Conservation (phyloP, 2,113 vertebrate species). For the Epinephelus moara region DNA sequence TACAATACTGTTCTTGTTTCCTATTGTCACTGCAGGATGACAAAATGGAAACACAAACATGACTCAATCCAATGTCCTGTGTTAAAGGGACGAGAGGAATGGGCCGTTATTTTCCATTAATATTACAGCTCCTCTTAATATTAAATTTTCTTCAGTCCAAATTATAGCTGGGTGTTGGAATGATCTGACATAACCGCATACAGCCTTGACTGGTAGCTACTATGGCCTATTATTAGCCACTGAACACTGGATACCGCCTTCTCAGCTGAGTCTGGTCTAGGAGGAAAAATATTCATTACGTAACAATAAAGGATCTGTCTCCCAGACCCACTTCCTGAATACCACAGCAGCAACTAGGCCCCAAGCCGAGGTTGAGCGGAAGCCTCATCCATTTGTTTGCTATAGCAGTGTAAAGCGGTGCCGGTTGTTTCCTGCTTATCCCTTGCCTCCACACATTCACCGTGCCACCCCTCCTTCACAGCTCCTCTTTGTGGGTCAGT, state of each 20-base stretch:
- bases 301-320: slow-evolving; percentile 82
- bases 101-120: slow-evolving; percentile 1
- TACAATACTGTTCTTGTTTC: background rate
- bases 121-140: background rate
- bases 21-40: background rate
- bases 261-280: slow-evolving; percentile 70
- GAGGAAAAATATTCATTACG: slow-evolving; percentile 78
- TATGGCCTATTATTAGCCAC: slow-evolving; percentile 78
- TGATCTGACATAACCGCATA: slow-evolving; percentile 45
- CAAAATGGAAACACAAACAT: background rate
- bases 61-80: background rate
- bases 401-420: slow-evolving; percentile 45
- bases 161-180: slow-evolving; percentile 21
- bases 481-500: slow-evolving; percentile 76
- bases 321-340: slow-evolving; percentile 79
- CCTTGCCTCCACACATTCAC: slow-evolving; percentile 65
- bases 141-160: background rate
- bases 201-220: slow-evolving; percentile 54
- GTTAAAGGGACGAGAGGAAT: slow-evolving; percentile 3
- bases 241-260: slow-evolving; percentile 70
- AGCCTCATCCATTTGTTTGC: slow-evolving; percentile 67
- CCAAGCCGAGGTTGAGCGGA: slow-evolving; percentile 54
- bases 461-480: slow-evolving; percentile 71
- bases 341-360: slow-evolving; percentile 68
- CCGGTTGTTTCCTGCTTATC: slow-evolving; percentile 70